Conservation (phyloP, 2,888 invertebrate species). For the Xestia xanthographa region DNA sequence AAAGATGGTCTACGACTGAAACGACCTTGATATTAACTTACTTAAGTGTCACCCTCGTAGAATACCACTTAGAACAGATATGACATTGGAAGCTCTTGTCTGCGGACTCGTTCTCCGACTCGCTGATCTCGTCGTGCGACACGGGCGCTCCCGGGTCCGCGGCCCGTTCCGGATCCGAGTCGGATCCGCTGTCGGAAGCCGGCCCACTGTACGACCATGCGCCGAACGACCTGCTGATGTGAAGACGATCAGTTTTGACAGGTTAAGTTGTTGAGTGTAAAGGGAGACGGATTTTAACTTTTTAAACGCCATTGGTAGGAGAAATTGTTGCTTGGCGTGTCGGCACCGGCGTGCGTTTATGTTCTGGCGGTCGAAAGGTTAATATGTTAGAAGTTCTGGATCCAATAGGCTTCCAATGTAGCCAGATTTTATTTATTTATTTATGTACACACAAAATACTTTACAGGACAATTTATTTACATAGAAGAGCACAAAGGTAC, state of each 20-base stretch:
- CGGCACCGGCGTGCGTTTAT: too few relatives aligned
- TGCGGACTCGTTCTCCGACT: constrained; percentile 86
- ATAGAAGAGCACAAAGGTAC: too few relatives aligned
- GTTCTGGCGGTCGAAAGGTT: too few relatives aligned
- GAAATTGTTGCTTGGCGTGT: too few relatives aligned
- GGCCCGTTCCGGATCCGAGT: constrained; percentile 78
- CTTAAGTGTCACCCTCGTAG: constrained; percentile 87
- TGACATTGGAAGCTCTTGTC: constrained; percentile 89
- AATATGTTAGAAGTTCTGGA: background rate
- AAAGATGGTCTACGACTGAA: constrained; percentile 7
- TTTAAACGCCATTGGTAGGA: too few relatives aligned
- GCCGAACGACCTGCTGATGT: constrained; percentile 77
- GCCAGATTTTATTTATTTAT: too few relatives aligned
- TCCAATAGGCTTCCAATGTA: too few relatives aligned
- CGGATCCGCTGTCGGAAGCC: constrained; percentile 75
- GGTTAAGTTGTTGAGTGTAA: background rate
- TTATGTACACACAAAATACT: too few relatives aligned
- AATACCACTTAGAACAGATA: constrained; percentile 88
- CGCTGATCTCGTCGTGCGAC: constrained; percentile 83
- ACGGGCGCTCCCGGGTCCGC: constrained; percentile 63
- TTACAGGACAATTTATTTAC: too few relatives aligned
- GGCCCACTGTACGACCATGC: constrained; percentile 78
- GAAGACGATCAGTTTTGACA: constrained; percentile 51
- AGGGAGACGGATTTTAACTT: background rate
- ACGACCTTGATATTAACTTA: constrained; percentile 66